A percentile compares a stretch with the other conserved stretches of the same genome.
These are phyloP conservation scores for Ligdia adustata DNA, from an alignment of 2,888 invertebrate genomes.

Conservation along the genomic window DNA sequence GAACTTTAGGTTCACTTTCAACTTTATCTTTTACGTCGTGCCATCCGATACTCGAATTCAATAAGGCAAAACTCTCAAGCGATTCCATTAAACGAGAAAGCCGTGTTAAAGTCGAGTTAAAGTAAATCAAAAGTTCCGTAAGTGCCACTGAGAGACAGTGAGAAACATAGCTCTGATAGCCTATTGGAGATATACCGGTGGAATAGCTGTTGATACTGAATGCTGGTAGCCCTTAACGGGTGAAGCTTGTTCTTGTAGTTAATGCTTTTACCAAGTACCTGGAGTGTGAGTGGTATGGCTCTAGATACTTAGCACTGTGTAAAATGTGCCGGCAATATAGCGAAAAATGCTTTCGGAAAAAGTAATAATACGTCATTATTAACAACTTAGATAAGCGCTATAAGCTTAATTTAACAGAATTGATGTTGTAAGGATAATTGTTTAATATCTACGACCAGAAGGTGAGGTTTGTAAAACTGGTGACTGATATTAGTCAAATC, in stretches of 20 bases:
- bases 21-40: conserved; percentile 14
- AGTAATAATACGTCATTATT: no score
- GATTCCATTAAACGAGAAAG: conserved; percentile 43
- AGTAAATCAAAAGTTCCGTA: conserved; percentile 65
- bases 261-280: conserved; percentile 18
- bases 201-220: conserved; percentile 15
- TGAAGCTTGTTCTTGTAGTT: neutral
- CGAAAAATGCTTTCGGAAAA: no score
- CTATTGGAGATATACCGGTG: conserved; percentile 46
- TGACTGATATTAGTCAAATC: no score
- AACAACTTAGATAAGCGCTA: no score
- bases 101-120: conserved; percentile 40
- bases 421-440: no score
- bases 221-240: conserved; percentile 13
- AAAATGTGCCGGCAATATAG: no score
- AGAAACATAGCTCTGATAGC: conserved; percentile 64
- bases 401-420: no score
- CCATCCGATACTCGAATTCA: conserved; percentile 15
- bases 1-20: conserved; percentile 17
- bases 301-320: no score
- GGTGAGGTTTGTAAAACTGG: no score
- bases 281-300: no score
- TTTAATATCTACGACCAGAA: no score
- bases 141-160: conserved; percentile 60
- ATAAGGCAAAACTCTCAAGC: conserved; percentile 28